Base-by-base conservation (phyloP, 2,113 vertebrate species). In the Gymnorhina tibicen region DNA sequence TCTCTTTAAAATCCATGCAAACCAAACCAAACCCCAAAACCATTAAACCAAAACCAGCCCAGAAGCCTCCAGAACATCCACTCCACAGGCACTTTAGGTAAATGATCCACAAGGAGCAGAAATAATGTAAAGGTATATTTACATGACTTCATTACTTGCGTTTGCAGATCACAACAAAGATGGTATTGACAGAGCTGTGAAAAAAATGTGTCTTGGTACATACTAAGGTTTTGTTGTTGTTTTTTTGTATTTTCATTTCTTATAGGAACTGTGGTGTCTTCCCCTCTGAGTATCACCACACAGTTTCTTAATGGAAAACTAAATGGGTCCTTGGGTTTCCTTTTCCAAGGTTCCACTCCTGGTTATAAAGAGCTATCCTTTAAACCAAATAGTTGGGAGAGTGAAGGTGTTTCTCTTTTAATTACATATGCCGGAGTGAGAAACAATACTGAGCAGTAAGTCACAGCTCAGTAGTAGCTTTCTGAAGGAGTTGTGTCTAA, bases 1-100 rank as follows among this genome's bases (percentile, higher is more conserved):
- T 94, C 58, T 77, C 69, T 91, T 93, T 83, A 77, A 93, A 86
- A 93, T 76, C 55, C 70, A 16, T 15, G 24, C 53, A 94, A 93
- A 80, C 42, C 60, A 74, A 58, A n/a, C 12, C 10, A 58, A 67
- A 44, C 14, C 14, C 18, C 18, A 52, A 77, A 68, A 5, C 17
- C 37, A 13, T 39, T 91, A 83, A 80, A 81, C 47, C 67, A 53
- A 91, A 70, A 44, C 18, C 46, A 74, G 22, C 24, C 52, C 37
- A 79, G 52, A 87, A 68, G 19, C 30, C 33, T 59, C 16, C 27
- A 91, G 37, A 74, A 85, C 35, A 37, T 67, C 23, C 33, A 21
- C 17, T 56, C 44, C 37, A 44, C n/a, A 24, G 19, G 44, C 42
- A 76, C 14, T 82, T 59, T 1, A 80, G 11, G 23, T 64, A 66